Evolutionary conservation across 2,888 invertebrate species (phyloP).

Genomic region (Monoplex corrugatus): DNA sequence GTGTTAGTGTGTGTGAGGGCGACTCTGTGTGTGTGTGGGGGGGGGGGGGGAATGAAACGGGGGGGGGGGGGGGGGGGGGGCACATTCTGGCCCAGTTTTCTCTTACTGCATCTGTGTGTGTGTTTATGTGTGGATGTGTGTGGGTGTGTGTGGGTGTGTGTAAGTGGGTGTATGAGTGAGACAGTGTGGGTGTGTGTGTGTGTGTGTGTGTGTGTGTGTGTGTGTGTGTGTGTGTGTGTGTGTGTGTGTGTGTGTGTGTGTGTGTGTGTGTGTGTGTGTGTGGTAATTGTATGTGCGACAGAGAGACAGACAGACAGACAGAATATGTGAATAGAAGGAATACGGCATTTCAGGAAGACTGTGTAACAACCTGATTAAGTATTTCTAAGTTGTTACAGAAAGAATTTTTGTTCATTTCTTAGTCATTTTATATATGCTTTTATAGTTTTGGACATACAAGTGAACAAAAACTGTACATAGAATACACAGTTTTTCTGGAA

Average conservation of each 20-base stretch:
- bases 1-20: neutral
- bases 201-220: neutral
- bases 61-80: neutral
- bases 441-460: no score
- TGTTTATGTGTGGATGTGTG: neutral
- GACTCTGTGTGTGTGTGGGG: neutral
- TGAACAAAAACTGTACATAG: no score
- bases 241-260: conserved; percentile 13
- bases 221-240: conserved; percentile 7
- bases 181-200: neutral
- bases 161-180: neutral
- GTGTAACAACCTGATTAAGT: no score
- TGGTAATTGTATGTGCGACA: neutral
- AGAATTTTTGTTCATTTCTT: no score
- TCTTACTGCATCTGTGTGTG: no score
- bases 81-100: no score
- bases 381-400: no score
- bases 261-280: neutral
- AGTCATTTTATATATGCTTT: no score
- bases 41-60: neutral
- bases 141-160: neutral
- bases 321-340: no score
- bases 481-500: no score
- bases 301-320: neutral
- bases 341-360: no score